Percentiles rank a stretch among this genome's conserved stretches.
Evolutionary conservation across 2,888 invertebrate species (phyloP).

Genomic region (Lasioglossum villosulum): DNA sequence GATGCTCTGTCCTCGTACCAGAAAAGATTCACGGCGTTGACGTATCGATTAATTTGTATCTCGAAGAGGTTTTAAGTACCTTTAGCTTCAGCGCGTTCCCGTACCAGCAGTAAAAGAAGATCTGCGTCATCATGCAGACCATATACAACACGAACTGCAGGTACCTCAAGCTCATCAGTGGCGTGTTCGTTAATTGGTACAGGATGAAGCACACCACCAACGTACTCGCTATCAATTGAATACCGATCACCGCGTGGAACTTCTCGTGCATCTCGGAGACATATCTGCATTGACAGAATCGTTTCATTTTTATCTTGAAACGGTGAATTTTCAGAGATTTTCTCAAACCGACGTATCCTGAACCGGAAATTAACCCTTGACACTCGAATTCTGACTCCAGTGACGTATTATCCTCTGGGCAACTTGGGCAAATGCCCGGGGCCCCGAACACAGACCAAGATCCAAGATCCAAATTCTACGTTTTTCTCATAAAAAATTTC

Average conservation of each 20-base stretch:
- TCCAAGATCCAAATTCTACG: too few species aligned
- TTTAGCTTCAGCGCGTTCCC: constrained; percentile 65
- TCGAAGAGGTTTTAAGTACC: constrained; percentile 39
- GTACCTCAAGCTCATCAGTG: constrained; percentile 31
- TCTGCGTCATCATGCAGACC: constrained; percentile 61
- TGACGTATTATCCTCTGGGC: too few species aligned
- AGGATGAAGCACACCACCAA: constrained; percentile 63
- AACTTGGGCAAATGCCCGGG: too few species aligned
- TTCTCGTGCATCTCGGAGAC: constrained; percentile 37
- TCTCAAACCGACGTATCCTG: too few species aligned
- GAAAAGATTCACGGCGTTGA: not conserved
- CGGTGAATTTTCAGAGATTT: not conserved
- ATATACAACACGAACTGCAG: constrained; percentile 55
- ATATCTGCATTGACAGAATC: constrained; percentile 29
- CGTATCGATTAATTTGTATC: not conserved
- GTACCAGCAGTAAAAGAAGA: constrained; percentile 70
- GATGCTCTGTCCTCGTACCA: constrained; percentile 54
- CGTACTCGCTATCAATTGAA: constrained; percentile 60
- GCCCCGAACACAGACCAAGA: too few species aligned
- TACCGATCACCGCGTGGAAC: constrained; percentile 52
- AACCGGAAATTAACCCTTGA: not conserved
- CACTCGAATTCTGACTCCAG: too few species aligned
- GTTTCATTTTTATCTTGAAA: not conserved
- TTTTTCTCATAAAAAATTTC: too few species aligned
- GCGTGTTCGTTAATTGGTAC: constrained; percentile 52